Evolutionary conservation across 2,888 invertebrate species (phyloP).

Genomic region (Hirtodrosophila alboralis): DNA sequence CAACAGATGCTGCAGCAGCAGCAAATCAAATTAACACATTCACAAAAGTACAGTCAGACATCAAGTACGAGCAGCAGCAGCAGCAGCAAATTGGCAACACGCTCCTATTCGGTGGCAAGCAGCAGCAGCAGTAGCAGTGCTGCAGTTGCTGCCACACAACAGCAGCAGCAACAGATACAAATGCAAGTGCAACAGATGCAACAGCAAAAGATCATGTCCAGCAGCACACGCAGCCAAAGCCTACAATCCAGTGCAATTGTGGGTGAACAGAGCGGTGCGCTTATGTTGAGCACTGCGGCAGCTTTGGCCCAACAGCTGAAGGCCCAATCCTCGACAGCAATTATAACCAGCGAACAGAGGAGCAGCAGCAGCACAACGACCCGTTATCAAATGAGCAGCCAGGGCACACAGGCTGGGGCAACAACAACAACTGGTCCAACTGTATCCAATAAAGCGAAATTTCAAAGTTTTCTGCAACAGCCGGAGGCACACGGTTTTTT

Average conservation of each 20-base stretch:
- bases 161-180: constrained; percentile 24
- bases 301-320: constrained; percentile 85
- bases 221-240: constrained; percentile 82
- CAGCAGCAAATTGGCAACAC: constrained; percentile 70
- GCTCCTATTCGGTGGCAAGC: constrained; percentile 68
- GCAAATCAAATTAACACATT: constrained; percentile 46
- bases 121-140: constrained; percentile 59
- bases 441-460: constrained; percentile 76
- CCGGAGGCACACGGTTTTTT: constrained; percentile 82
- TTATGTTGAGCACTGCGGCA: constrained; percentile 50
- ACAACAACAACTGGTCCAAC: too few species aligned
- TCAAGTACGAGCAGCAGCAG: constrained; percentile 51
- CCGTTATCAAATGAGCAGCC: constrained; percentile 59
- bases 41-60: constrained; percentile 61
- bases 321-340: constrained; percentile 83
- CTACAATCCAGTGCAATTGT: constrained; percentile 78
- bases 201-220: constrained; percentile 76
- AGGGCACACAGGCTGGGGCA: too few species aligned
- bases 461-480: constrained; percentile 84
- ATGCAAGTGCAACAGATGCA: constrained; percentile 38
- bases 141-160: constrained; percentile 20
- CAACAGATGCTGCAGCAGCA: constrained; percentile 39
- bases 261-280: constrained; percentile 71
- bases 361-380: constrained; percentile 61
- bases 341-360: constrained; percentile 80